Evolutionary conservation across 2,797 vertebrate genomes (phyloP).

Genomic region (Sphenodon punctatus): DNA sequence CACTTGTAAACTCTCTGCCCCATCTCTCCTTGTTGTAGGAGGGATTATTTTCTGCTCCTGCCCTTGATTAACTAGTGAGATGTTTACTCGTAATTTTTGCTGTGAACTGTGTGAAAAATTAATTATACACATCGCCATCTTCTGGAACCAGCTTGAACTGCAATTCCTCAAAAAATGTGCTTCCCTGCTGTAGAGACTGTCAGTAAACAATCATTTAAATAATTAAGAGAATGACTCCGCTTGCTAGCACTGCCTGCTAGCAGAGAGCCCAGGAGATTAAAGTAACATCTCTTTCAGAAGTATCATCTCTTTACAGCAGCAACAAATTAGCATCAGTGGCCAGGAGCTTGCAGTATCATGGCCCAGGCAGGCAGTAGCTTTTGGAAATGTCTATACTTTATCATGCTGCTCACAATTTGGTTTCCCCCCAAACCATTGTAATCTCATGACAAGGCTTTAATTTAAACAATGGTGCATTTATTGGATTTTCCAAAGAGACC

Average conservation of each 20-base stretch:
- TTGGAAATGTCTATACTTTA: not conserved
- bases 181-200: not conserved
- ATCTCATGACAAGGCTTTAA: not conserved
- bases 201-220: not conserved
- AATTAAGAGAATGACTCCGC: no score
- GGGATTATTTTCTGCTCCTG: not conserved
- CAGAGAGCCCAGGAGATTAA: not conserved
- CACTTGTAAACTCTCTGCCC: not conserved
- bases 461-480: not conserved
- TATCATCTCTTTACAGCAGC: not conserved
- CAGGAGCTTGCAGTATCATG: no score
- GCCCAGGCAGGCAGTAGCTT: not conserved
- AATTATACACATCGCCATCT: not conserved
- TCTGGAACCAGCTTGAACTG: not conserved
- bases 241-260: not conserved
- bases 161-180: not conserved
- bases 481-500: not conserved
- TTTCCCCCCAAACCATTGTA: not conserved
- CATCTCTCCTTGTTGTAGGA: not conserved
- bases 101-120: not conserved
- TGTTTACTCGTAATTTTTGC: accelerated
- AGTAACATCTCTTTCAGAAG: not conserved
- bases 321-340: not conserved
- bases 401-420: not conserved
- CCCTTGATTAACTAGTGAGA: not conserved